Conservation (phyloP, 1,140 invertebrate genomes). For the Atta colombica region DNA sequence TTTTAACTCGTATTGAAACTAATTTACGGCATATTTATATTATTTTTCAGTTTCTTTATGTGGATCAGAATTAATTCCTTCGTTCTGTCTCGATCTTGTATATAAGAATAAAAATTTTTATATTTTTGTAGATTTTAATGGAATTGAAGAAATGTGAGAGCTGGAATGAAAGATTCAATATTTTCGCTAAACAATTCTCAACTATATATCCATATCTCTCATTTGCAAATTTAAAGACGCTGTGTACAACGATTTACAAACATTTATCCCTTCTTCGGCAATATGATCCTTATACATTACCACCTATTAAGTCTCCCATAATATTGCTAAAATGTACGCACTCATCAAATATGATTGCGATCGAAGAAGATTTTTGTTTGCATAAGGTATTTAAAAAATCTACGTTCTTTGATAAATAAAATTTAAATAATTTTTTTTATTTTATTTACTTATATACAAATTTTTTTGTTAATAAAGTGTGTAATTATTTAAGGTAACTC, state of each 20-base stretch:
- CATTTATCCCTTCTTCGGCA: slow-evolving; percentile 85
- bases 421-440: not conserved
- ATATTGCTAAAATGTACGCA: slow-evolving; percentile 89
- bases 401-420: not conserved
- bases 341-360: slow-evolving; percentile 84
- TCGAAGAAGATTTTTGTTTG: slow-evolving; percentile 90
- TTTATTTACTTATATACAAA: not conserved
- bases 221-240: slow-evolving; percentile 83
- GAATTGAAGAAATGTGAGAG: slow-evolving; percentile 81
- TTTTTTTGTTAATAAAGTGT: not conserved
- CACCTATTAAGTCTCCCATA: slow-evolving; percentile 87
- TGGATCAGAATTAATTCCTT: not conserved
- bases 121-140: slow-evolving; percentile 77
- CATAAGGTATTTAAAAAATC: slow-evolving; percentile 71
- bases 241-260: slow-evolving; percentile 87
- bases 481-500: slow-evolving; percentile 11
- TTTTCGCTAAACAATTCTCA: slow-evolving; percentile 68
- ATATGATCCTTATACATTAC: slow-evolving; percentile 82
- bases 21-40: not conserved
- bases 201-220: slow-evolving; percentile 40
- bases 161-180: slow-evolving; percentile 82
- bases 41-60: not conserved
- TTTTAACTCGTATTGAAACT: not conserved
- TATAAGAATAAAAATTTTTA: not conserved
- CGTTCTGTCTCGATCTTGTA: not conserved